phyloP scores from a whole-genome alignment of 2,797 vertebrate species.

The Sebastolobus alascanus region DNA sequence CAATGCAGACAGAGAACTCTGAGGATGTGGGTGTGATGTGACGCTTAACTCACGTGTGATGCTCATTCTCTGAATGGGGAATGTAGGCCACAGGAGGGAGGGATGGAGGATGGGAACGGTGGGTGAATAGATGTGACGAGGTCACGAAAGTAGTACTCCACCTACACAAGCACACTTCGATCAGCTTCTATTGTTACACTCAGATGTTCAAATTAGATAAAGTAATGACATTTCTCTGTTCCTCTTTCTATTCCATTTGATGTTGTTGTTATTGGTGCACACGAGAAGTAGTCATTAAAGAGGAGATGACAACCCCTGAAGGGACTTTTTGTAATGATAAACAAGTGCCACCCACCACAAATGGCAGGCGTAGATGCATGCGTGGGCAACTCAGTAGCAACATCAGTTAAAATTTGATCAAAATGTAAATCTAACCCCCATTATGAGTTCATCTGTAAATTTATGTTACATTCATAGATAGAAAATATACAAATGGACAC shows the following conservation, averaged over 20 bases:
- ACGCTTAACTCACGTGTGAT: conserved; percentile 45
- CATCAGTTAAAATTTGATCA: not conserved
- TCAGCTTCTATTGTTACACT: conserved; percentile 6
- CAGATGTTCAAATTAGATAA: conserved; percentile 12
- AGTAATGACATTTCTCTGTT: conserved; percentile 4
- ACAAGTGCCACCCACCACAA: not conserved
- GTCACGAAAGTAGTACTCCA: conserved; percentile 8
- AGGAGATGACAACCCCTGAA: not conserved
- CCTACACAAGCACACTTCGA: not conserved
- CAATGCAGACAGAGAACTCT: not conserved
- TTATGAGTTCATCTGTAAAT: not conserved
- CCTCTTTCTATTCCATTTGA: not conserved
- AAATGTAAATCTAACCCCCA: not conserved
- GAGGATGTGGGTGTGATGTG: conserved; percentile 25
- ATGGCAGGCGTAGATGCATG: not conserved
- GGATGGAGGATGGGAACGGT: conserved; percentile 12
- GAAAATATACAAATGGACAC: no score
- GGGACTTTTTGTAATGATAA: not conserved
- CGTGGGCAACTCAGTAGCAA: not conserved
- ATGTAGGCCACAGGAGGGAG: conserved; percentile 61
- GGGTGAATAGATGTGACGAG: conserved; percentile 20
- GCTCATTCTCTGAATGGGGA: conserved; percentile 41
- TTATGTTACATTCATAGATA: not conserved
- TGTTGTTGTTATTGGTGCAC: not conserved
- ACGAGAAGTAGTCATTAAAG: not conserved